These are phyloP conservation scores for Endomychus coccineus DNA, from an alignment of 2,888 invertebrate genomes.

Conservation along the genomic window DNA sequence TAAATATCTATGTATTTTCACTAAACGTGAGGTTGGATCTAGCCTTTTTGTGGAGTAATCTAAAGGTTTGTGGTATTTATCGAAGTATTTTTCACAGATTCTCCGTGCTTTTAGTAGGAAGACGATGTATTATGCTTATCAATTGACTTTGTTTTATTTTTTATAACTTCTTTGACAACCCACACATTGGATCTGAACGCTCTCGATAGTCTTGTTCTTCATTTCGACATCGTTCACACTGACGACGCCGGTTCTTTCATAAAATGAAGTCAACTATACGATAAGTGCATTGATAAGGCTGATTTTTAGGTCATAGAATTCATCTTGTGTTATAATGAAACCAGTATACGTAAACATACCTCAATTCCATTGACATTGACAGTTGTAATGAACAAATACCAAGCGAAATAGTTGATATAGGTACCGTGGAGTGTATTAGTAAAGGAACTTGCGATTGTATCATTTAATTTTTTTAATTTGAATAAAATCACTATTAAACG, in stretches of 20 bases:
- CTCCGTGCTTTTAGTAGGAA: conserved; percentile 5
- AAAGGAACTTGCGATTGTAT: too few species aligned
- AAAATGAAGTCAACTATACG: conserved; percentile 21
- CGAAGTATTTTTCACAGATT: conserved; percentile 5
- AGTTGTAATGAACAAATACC: too few species aligned
- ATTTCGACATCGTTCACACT: too few species aligned
- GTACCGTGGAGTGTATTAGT: too few species aligned
- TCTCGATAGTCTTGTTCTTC: conserved; percentile 7
- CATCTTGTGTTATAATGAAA: conserved; percentile 28
- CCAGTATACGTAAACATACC: conserved; percentile 62
- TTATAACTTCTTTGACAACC: conserved; percentile 10
- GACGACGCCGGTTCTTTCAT: too few species aligned
- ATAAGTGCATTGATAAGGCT: conserved; percentile 28
- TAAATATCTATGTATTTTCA: too few species aligned
- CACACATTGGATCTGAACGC: conserved; percentile 5
- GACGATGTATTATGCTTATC: conserved; percentile 10
- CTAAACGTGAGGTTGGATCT: too few species aligned
- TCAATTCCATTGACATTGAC: conserved; percentile 41
- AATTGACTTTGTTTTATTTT: conserved; percentile 12
- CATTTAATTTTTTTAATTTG: too few species aligned
- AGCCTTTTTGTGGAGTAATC: too few species aligned
- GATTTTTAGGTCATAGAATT: conserved; percentile 24
- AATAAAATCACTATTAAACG: too few species aligned
- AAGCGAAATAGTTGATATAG: too few species aligned
- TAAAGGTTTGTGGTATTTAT: too few species aligned